These are phyloP conservation scores for Scomber colias DNA, from an alignment of 2,113 vertebrate species.

Conservation along the genomic window DNA sequence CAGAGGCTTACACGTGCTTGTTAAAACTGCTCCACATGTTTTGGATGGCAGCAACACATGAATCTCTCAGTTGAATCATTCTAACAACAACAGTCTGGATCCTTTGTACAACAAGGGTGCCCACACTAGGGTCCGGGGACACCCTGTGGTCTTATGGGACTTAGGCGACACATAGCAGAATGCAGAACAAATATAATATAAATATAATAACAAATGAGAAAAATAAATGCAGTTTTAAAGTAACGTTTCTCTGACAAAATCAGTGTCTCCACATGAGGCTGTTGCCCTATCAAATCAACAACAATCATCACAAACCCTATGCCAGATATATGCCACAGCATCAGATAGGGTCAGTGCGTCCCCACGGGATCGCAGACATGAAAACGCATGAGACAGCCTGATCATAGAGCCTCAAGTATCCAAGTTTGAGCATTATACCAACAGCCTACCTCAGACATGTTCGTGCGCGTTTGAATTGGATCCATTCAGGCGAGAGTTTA, in stretches of 20 bases:
- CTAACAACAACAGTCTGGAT: conserved; percentile 19
- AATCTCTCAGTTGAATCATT: conserved; percentile 29
- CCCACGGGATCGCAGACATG: background rate
- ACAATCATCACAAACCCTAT: background rate
- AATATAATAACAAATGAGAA: background rate
- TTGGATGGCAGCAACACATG: conserved; percentile 34
- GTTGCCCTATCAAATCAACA: background rate
- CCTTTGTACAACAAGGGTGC: conserved; percentile 11
- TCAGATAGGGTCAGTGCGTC: background rate
- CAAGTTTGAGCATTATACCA: conserved; percentile 41
- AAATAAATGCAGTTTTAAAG: background rate
- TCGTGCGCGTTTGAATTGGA: conserved; percentile 12
- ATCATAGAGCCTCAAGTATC: background rate
- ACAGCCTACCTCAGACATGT: conserved; percentile 54
- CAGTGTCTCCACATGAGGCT: background rate
- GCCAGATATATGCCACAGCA: background rate
- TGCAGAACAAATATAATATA: background rate
- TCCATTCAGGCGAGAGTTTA: conserved; percentile 42
- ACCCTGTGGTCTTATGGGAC: background rate
- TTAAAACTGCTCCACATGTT: conserved; percentile 21
- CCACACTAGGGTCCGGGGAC: background rate
- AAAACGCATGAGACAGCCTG: background rate
- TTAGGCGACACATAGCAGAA: background rate
- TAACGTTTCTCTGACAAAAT: background rate
- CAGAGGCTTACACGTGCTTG: background rate